Conservation (phyloP, 2,797 vertebrate genomes). For the Rhyacichthys aspro region DNA sequence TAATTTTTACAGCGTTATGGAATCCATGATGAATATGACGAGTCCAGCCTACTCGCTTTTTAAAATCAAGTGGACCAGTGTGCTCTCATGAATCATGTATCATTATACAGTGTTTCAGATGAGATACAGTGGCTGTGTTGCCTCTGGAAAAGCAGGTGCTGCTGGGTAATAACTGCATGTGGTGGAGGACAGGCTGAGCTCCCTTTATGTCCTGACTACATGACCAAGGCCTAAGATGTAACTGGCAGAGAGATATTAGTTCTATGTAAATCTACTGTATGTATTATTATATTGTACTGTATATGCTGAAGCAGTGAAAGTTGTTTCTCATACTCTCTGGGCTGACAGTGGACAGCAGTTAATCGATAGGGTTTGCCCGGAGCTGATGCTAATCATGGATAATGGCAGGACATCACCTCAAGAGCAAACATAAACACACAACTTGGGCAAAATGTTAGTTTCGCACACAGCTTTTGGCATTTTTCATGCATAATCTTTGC, state of each 20-base stretch:
- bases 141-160: constrained; percentile 48
- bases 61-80: constrained; percentile 28
- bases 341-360: constrained; percentile 47
- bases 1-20: constrained; percentile 20
- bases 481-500: too few species aligned
- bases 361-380: constrained; percentile 42
- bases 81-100: constrained; percentile 58
- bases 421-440: too few species aligned
- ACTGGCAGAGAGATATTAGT: constrained; percentile 24
- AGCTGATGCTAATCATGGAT: constrained; percentile 41
- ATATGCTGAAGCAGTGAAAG: constrained; percentile 10
- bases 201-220: constrained; percentile 28
- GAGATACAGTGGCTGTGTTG: constrained; percentile 27
- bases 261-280: constrained; percentile 10
- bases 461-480: too few species aligned
- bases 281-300: neutral
- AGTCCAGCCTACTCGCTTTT: constrained; percentile 21
- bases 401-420: too few species aligned
- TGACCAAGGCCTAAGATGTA: constrained; percentile 40
- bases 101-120: constrained; percentile 27
- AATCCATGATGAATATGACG: constrained; percentile 35
- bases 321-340: constrained; percentile 19
- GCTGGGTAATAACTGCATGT: constrained; percentile 41
- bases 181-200: constrained; percentile 32
- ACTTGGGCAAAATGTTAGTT: too few species aligned